Evolutionary conservation across 2,888 invertebrate genomes (phyloP), one percentile per base, ranked within the genome.

Genomic region (Epistrophella euchroma): DNA sequence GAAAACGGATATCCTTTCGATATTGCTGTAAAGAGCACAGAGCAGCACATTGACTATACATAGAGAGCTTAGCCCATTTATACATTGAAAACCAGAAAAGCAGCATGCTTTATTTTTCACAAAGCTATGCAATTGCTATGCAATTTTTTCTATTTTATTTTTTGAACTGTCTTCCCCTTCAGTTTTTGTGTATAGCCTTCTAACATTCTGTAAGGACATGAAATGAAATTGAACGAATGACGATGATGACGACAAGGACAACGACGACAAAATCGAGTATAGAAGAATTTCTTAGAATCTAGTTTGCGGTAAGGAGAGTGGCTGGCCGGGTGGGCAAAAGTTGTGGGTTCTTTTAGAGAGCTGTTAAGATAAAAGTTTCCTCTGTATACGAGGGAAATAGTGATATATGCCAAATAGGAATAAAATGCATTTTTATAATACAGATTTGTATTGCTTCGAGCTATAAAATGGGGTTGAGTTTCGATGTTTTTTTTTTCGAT

Each of bases 321-420:
- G 22, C 1, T 4, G 40, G 60, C 25, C n/a, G 32, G 58, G 40
- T 32, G 11, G 43, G 17, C 17, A 15, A 43, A 62, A 78, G 70
- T 70, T 74, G 40, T 60, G 22, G 19, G 40, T 19, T 62, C 32
- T 45, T 68, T 17, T 70, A 22, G 78, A 68, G 68, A 52, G 52
- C 74, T 74, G 79, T 79, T 83, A 72, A 84, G 80, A 75, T 80
- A 84, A 84, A 80, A 80, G 25, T 80, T 80, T 76, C 35, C 71
- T 58, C 25, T 37, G n/a, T 43, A 66, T 19, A 32, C 17, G 15
- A n/a, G 9, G n/a, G n/a, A n/a, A n/a, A n/a, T n/a, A n/a, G n/a
- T n/a, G 2, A 11, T 66, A 52, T n/a, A 52, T 4, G 52, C 37
- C 15, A 68, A 50, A 50, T 28, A 50, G 72, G 37, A 37, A 84